Conservation (phyloP, 2,113 vertebrate species). For the Cynopterus brachyotis region DNA sequence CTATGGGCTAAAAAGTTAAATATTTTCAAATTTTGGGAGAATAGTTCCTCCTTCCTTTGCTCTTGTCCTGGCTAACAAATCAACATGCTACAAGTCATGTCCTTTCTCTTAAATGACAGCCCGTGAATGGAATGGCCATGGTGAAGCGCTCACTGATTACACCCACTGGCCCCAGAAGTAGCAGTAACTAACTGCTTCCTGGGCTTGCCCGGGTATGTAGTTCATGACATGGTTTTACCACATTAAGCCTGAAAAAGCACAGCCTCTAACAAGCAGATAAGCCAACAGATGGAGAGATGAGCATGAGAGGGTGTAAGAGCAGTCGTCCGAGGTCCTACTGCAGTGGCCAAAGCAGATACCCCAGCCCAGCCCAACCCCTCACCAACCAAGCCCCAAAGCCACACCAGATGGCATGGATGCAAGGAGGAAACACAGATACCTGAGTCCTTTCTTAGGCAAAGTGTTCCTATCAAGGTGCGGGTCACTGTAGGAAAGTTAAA, state of each 20-base stretch:
- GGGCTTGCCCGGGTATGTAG: constrained; percentile 36
- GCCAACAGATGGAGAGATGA: constrained; percentile 66
- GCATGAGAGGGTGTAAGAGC: neutral
- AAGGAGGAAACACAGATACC: constrained; percentile 88
- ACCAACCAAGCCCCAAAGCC: constrained; percentile 81
- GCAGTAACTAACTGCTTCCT: constrained; percentile 43
- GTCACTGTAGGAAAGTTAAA: constrained; percentile 93
- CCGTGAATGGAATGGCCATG: constrained; percentile 1
- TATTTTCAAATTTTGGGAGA: neutral
- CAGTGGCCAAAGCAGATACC: constrained; percentile 78
- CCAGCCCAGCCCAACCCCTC: constrained; percentile 51
- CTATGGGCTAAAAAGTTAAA: neutral
- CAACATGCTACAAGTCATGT: constrained; percentile 38
- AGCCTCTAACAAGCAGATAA: constrained; percentile 79
- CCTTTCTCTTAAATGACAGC: neutral
- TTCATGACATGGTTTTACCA: constrained; percentile 52
- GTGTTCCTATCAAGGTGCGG: constrained; percentile 98
- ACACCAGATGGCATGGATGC: constrained; percentile 81
- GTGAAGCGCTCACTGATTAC: neutral
- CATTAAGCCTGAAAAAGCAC: constrained; percentile 73
- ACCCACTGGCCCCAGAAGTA: constrained; percentile 34
- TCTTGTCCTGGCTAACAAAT: neutral
- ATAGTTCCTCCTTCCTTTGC: neutral
- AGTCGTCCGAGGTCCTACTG: constrained; percentile 58
- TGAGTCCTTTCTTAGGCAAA: constrained; percentile 99